Percentiles rank a stretch among this genome's conserved stretches.
Conservation (phyloP, 2,113 vertebrate species). For the Callionymus lyra region DNA sequence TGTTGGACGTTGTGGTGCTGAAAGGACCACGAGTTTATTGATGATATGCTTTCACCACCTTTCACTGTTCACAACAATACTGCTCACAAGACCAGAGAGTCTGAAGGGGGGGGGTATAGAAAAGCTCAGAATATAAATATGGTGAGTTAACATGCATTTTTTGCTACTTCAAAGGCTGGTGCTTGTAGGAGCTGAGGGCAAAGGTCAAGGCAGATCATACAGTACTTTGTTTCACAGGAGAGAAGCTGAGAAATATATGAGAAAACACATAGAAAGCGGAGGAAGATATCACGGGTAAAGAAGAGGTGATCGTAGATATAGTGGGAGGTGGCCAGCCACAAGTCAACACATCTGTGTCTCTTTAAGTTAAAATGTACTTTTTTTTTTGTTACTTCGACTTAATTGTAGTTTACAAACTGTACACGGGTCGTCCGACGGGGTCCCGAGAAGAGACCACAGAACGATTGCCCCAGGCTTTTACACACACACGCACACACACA, state of each 20-base stretch:
- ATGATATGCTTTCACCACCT: constrained; percentile 66
- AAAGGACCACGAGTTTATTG: constrained; percentile 56
- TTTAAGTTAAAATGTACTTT: constrained; percentile 73
- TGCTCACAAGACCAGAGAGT: constrained; percentile 64
- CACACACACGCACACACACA: constrained; percentile 60
- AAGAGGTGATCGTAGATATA: constrained; percentile 29
- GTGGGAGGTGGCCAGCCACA: constrained; percentile 79
- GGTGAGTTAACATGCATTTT: constrained; percentile 58
- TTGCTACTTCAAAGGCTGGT: constrained; percentile 52
- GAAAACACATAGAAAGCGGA: constrained; percentile 6
- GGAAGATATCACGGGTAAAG: constrained; percentile 13
- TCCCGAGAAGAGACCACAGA: constrained; percentile 34
- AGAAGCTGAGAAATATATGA: constrained; percentile 22
- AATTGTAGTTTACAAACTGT: constrained; percentile 69
- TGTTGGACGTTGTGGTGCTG: constrained; percentile 25
- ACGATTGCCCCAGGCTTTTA: constrained; percentile 36
- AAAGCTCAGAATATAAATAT: constrained; percentile 55
- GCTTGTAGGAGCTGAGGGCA: constrained; percentile 32
- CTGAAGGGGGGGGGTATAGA: constrained; percentile 41
- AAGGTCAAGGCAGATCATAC: constrained; percentile 49
- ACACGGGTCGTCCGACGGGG: constrained; percentile 63
- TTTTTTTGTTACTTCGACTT: constrained; percentile 63
- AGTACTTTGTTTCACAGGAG: constrained; percentile 45
- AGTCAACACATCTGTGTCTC: constrained; percentile 62
- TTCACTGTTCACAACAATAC: constrained; percentile 44